Conservation (phyloP, 2,113 vertebrate species). For the Cinclus mexicanus region DNA sequence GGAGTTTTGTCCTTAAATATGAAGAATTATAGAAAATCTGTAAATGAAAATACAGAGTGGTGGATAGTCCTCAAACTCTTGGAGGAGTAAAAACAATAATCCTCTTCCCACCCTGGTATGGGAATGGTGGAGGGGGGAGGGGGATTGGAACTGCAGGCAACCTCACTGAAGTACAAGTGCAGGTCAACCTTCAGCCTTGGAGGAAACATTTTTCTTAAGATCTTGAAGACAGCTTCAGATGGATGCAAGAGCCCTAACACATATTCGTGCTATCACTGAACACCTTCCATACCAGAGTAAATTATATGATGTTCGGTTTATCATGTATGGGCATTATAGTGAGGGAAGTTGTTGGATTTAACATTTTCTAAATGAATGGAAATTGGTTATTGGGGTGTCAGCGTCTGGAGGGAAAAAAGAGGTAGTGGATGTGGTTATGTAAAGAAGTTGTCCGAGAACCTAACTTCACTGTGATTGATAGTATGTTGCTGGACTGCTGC, state of each 20-base stretch:
- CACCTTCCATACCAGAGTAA: not conserved
- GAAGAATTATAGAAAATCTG: slow-evolving; percentile 22
- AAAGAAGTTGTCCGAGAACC: not conserved
- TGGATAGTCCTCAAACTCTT: not conserved
- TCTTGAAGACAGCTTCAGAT: not conserved
- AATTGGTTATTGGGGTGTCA: not conserved
- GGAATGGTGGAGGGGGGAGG: not conserved
- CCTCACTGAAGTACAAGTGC: not conserved
- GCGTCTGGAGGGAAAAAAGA: not conserved
- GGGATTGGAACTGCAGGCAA: not conserved
- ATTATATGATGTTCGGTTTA: not conserved
- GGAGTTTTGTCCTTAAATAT: slow-evolving; percentile 38
- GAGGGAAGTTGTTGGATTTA: not conserved
- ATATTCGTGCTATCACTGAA: not conserved
- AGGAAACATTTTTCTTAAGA: not conserved
- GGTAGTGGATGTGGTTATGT: not conserved
- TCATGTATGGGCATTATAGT: fast-evolving
- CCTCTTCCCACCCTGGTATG: not conserved
- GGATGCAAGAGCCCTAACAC: not conserved
- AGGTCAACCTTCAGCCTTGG: not conserved
- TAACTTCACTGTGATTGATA: not conserved
- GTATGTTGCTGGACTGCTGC: not conserved
- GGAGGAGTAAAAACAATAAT: not conserved
- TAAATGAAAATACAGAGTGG: not conserved
- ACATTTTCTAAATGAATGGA: not conserved